Base-by-base conservation (phyloP, 2,888 invertebrate genomes). In the Nowickia ferox region DNA sequence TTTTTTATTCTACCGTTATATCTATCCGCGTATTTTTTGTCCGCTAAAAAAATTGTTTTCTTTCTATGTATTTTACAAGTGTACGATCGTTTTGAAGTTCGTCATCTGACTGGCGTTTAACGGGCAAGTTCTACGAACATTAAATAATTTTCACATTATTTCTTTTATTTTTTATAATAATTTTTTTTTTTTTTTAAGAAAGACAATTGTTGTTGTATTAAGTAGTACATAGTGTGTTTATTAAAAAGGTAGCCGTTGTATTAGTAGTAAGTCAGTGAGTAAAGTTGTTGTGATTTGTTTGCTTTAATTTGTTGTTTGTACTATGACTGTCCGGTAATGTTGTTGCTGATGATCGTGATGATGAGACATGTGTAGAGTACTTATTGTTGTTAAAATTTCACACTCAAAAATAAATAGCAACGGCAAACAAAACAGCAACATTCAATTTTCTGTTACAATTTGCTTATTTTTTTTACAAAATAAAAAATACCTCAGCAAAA, bases 101-200 rank as follows among this genome's bases (percentile, higher is more conserved):
- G 89, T 89, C 89, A 89, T 89, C 89, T 88, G 90, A 90, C 90
- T 90, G 89, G 78, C 88, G 87, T 88, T 84, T 87, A 86, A 84
- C 85, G 81, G 88, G 84, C 78, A 88, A 85, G 82, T 87, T 87
- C 87, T 88, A 87, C 89, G 88, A 88, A 83, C 87, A 88, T 89
- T 89, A 89, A 91, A 88, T 89, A 88, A 88, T 87, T 88, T 88
- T 88, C 88, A 84, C 86, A 86, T 86, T 83, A 72, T 77, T 78
- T 75, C 66, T 83, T 75, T 63, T 59, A 61, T 79, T 84, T 75
- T 71, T 30, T 30, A 30, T 30, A 6, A 30, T 30, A 30, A 44
- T 51, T 69, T 76, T 76, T 55, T 68, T 44, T 71, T 59, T 72
- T 82, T 74, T 84, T 63, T 61, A 77, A 68, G 68, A 68, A 66